Base-by-base conservation (phyloP, 2,113 vertebrate species). In the Dipodomys merriami region DNA sequence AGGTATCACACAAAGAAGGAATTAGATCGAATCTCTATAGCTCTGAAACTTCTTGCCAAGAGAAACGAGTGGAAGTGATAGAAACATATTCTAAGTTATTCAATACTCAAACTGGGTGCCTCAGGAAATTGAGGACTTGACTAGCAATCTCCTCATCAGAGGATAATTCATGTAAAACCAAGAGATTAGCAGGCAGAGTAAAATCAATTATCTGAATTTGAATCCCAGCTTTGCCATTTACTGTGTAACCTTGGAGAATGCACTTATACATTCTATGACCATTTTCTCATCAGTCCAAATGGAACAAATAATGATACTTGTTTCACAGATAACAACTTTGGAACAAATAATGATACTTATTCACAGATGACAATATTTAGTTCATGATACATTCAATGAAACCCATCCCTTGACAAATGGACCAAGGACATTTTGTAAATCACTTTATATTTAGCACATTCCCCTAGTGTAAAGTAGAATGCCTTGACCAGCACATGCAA, bases 361-460 rank as follows among this genome's bases (percentile, higher is more conserved):
- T 90, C 30, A 49, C 29, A 84, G 69, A 83, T 90, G 81, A 49
- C 20, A 49, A 11, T 35, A 27, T 72, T 30, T 78, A 46, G 29
- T 9, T 60, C 57, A 67, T 35, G 25, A 25, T 33, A 74, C 83
- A 9, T 22, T 91, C 84, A 89, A 16, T 64, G 30, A 18, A 90
- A 30, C 35, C 6, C 20, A 87, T 27, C 49, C 39, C 60, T 69
- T 69, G 30, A 18, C 46, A 85, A 94, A 94, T 2, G 35, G 83
- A 1, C 29, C 13, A 95, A 78, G 25, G 79, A 65, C 57, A 90
- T 91, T 86, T 73, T 88, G 65, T 83, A 82, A 95, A 76, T 9
- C 79, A 11, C 12, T 82, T 94, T 94, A 67, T 91, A 93, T 62
- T 94, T 79, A 72, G 49, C 27, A 91, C 39, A 19, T 76, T 89